phyloP scores from a whole-genome alignment of 1,140 invertebrate species.

The Gryllus bimaculatus region DNA sequence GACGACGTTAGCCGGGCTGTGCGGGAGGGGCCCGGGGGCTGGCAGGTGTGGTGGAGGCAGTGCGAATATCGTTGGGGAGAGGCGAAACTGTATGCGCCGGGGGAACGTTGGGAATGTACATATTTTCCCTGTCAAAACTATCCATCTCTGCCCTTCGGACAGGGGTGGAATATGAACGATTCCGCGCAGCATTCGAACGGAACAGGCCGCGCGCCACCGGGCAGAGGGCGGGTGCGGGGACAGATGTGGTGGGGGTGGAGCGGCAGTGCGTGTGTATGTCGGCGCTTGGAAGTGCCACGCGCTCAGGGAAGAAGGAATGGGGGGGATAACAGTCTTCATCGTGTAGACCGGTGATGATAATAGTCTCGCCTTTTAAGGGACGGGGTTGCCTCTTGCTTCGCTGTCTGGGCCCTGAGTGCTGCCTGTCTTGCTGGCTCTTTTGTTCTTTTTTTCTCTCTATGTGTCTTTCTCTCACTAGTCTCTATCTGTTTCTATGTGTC shows the following conservation, averaged over 20 bases:
- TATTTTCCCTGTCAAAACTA: neutral
- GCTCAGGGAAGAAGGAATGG: no score
- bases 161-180: neutral
- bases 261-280: no score
- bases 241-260: neutral
- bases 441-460: neutral
- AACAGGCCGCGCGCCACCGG: neutral
- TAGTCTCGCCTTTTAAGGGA: no score
- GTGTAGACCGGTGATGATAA: no score
- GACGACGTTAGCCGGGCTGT: neutral
- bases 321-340: no score
- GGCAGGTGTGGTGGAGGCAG: neutral
- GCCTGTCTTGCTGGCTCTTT: neutral
- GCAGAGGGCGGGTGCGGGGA: neutral
- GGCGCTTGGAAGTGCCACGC: no score
- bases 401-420: neutral
- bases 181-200: neutral
- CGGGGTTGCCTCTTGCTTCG: no score
- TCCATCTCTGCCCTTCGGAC: neutral
- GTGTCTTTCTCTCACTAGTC: neutral
- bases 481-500: neutral
- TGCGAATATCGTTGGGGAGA: neutral
- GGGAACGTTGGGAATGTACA: neutral
- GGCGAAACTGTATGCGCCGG: neutral
- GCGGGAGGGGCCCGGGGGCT: neutral